Percentiles rank a stretch among this genome's conserved stretches.
These are phyloP conservation scores for Anthopleura sola DNA, from an alignment of 64 coral and sea anemone species.

Conservation along the genomic window DNA sequence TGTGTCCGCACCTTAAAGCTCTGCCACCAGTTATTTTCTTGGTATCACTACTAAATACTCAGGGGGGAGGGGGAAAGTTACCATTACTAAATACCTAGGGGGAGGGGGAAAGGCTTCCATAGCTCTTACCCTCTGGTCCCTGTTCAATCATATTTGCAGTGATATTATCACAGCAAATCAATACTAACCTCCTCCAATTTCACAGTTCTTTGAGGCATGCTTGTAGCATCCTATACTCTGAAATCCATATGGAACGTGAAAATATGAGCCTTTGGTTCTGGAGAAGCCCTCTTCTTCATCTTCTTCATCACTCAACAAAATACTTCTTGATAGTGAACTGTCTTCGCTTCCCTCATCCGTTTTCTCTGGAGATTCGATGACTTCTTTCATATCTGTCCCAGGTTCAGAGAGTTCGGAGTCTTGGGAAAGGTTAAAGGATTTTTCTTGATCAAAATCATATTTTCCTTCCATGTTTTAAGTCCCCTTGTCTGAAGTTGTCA, in stretches of 20 bases:
- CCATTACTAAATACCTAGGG: too few species aligned
- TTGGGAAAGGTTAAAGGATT: background rate
- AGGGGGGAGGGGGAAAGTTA: too few species aligned
- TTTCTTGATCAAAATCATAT: background rate
- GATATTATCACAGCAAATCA: background rate
- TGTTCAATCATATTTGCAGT: too few species aligned
- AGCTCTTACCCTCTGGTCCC: too few species aligned
- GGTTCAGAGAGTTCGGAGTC: background rate
- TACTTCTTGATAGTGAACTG: background rate
- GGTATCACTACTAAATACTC: too few species aligned
- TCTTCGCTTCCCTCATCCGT: background rate
- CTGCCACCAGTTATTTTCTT: too few species aligned
- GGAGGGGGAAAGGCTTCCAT: too few species aligned
- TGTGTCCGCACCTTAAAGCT: too few species aligned
- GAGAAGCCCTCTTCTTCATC: background rate
- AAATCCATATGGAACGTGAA: conserved; percentile 83
- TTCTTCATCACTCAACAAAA: conserved; percentile 9
- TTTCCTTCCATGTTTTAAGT: background rate
- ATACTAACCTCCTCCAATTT: conserved; percentile 69
- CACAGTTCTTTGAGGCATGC: conserved; percentile 92
- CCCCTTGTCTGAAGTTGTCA: background rate
- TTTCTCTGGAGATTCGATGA: background rate
- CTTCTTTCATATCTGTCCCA: background rate
- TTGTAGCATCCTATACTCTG: conserved; percentile 78
- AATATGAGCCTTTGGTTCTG: conserved; percentile 56